A percentile compares a stretch with the other conserved stretches of the same genome.
Conservation (phyloP, 2,113 vertebrate genomes). For the Lepisosteus oculatus region DNA sequence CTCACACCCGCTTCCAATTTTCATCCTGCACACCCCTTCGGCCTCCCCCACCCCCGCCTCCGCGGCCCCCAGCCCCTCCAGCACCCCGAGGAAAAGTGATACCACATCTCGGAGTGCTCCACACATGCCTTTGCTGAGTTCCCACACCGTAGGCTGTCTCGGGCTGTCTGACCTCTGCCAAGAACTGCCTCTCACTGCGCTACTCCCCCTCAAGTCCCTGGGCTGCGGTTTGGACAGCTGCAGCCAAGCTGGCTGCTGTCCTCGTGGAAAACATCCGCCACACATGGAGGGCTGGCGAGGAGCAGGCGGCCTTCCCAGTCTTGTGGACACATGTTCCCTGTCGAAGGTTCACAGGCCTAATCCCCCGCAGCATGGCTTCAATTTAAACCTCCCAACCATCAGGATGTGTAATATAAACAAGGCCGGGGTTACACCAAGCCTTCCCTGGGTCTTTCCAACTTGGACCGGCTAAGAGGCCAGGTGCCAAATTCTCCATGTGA, state of each 20-base stretch:
- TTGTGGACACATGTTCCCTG: slow-evolving; percentile 39
- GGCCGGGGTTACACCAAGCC: slow-evolving; percentile 42
- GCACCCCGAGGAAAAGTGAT: slow-evolving; percentile 69
- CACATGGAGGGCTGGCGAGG: slow-evolving; percentile 71
- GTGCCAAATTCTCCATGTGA: slow-evolving; percentile 59
- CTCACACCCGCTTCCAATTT: slow-evolving; percentile 2
- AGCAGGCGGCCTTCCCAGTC: slow-evolving; percentile 39
- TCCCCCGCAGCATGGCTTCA: slow-evolving; percentile 80
- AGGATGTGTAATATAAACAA: slow-evolving; percentile 56
- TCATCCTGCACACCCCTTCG: background rate
- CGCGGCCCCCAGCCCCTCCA: slow-evolving; percentile 27
- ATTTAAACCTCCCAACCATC: slow-evolving; percentile 67
- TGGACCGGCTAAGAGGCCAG: slow-evolving; percentile 26
- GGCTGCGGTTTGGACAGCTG: slow-evolving; percentile 69
- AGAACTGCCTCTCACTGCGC: slow-evolving; percentile 50
- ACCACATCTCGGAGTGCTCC: slow-evolving; percentile 64
- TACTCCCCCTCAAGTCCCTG: slow-evolving; percentile 64
- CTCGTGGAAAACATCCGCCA: slow-evolving; percentile 88
- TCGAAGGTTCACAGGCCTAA: slow-evolving; percentile 67
- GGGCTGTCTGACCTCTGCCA: slow-evolving; percentile 74
- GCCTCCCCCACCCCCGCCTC: background rate
- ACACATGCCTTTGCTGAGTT: slow-evolving; percentile 73
- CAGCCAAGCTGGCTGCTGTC: slow-evolving; percentile 80
- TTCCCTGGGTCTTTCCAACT: slow-evolving; percentile 23
- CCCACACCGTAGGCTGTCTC: slow-evolving; percentile 70